Evolutionary conservation across 2,888 invertebrate species (phyloP), one percentile per base, ranked within the genome.

Genomic region (Mythimna loreyi): DNA sequence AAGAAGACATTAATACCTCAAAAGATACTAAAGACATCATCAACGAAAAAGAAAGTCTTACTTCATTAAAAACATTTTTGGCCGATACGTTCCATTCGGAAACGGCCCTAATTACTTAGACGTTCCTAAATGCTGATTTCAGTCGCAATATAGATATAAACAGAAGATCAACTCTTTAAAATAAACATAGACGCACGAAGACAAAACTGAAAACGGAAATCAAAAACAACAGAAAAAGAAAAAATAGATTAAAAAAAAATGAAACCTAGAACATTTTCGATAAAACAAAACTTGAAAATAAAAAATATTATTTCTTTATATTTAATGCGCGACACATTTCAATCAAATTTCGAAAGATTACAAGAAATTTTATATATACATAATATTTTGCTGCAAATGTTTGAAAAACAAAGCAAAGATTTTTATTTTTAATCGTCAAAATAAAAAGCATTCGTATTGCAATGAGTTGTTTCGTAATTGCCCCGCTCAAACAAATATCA

Each of bases 111-210:
- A 77, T 77, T 81, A 83, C 77, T 75, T 73, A 80, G 71, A 72
- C 56, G 61, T 67, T 75, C 64, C 66, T 76, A 71, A 80, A 70
- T 73, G 76, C 78, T 78, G 83, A 80, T 82, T 77, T 53, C 21
- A 25, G 60, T n/a, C 55, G 72, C 43, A 47, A 33, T 11, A n/a
- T 5, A 21, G 40, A 23, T 4, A 21, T 1, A 4, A 3, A 4
- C 21, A 62, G 72, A 70, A 70, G 55, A 1, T 13, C 0, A 0
- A 1, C 2, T 30, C 7, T 0, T 6, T 36, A 16, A 2, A 21
- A 2, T 4, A 0, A 19, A 16, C 3, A 25, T 0, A 33, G 0
- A 25, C 3, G 3, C 19, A 11, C 1, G 1, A 11, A 25, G 1
- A 21, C 1, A n/a, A 45, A 13, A 13, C 16, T 16, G 3, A 6